Evolutionary conservation across 2,797 vertebrate species (phyloP), one percentile per base, ranked within the genome.

Genomic region (Gadopsis marmoratus): DNA sequence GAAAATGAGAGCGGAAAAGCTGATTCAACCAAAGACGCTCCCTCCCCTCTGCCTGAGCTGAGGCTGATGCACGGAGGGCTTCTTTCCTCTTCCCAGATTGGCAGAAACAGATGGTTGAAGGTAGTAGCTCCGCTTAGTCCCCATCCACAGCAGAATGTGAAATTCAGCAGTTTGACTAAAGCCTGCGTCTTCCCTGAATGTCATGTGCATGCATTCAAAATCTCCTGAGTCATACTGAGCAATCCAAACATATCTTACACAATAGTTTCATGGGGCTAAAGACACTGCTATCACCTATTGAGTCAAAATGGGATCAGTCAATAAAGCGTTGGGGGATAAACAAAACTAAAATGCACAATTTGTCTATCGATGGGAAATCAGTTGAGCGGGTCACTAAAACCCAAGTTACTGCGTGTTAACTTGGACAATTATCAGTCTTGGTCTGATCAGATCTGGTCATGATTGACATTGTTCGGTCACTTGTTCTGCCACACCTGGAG

Each of bases 1-100:
- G 54, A 84, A 84, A 80, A 83, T 21, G 56, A 76, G 77, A 47
- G 78, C 75, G 76, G 79, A 90, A 91, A 86, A 90, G 64, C 84
- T 82, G 88, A 89, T 86, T 89, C 86, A 74, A 89, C 80, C 68
- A 83, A 84, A 85, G 75, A 78, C 56, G 26, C 86, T 82, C 37
- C 81, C 61, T 58, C n/a, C 75, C 56, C 68, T 64, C 76, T 66
- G 71, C 67, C 63, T 63, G 53, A 81, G 82, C 70, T 10, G 45
- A 79, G 66, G 63, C 70, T 19, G 47, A 81, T 16, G 69, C 48
- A 47, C 19, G 2, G 69, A 85, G 75, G 61, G 67, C 70, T 73
- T 59, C 74, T 81, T 69, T 78, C 76, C 64, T 55, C 45, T 26
- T 78, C 59, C 55, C 43, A 43, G 81, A 51, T 78, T 80, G 65